Percentiles rank a stretch among this genome's conserved stretches.
phyloP scores from a whole-genome alignment of 2,888 invertebrate genomes.

The Tetheella fluctuosa region DNA sequence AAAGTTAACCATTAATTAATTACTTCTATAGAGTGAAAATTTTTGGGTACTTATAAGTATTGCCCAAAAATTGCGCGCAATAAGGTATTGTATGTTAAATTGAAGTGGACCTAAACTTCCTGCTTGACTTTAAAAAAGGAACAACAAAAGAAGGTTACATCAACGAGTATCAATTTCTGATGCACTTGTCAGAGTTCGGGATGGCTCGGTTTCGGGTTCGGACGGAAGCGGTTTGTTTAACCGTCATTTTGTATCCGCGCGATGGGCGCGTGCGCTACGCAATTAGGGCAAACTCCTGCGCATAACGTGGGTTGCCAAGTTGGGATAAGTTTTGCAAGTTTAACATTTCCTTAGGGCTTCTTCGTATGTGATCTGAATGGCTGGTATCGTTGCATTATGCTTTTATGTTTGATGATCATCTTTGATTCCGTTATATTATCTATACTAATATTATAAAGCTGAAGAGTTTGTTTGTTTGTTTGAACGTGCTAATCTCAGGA shows the following conservation, averaged over 20 bases:
- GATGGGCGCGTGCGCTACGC: slow-evolving; percentile 53
- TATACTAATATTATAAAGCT: too few relatives aligned
- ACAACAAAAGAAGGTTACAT: slow-evolving; percentile 13
- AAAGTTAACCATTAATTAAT: too few relatives aligned
- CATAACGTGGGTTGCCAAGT: slow-evolving; percentile 17
- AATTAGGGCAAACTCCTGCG: slow-evolving; percentile 41
- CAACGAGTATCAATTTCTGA: slow-evolving; percentile 49
- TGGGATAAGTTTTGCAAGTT: neutral
- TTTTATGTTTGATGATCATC: too few relatives aligned
- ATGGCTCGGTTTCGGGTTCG: slow-evolving; percentile 19
- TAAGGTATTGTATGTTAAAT: slow-evolving; percentile 12
- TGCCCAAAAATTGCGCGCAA: too few relatives aligned
- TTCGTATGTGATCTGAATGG: too few relatives aligned
- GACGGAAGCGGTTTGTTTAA: slow-evolving; percentile 67
- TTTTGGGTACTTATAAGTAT: too few relatives aligned
- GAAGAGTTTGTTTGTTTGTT: too few relatives aligned
- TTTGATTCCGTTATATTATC: too few relatives aligned
- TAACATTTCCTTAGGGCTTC: too few relatives aligned
- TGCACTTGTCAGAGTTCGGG: slow-evolving; percentile 65
- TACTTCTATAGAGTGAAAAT: too few relatives aligned
- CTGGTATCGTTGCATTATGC: too few relatives aligned
- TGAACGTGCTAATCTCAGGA: too few relatives aligned
- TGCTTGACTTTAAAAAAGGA: slow-evolving; percentile 5
- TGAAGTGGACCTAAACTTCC: neutral
- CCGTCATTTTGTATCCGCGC: slow-evolving; percentile 63